A percentile compares a stretch with the other conserved stretches of the same genome.
phyloP scores from a whole-genome alignment of 2,888 invertebrate species.

The Cheilosia scutellata region DNA sequence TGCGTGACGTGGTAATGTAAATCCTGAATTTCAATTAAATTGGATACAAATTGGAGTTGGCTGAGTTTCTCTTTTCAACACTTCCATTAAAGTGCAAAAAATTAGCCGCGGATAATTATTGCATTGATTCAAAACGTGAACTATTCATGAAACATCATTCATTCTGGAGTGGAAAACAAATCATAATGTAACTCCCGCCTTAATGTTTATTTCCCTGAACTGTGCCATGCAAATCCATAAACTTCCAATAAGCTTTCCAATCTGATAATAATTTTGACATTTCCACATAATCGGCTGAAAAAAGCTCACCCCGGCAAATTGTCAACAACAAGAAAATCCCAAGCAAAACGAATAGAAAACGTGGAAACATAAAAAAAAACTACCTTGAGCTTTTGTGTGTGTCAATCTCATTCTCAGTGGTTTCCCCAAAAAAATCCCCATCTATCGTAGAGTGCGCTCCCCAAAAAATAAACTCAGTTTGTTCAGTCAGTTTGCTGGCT shows the following conservation, averaged over 20 bases:
- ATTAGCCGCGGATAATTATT: too few species aligned
- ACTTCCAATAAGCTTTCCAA: background rate
- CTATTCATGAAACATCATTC: too few species aligned
- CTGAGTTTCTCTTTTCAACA: too few species aligned
- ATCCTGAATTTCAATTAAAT: too few species aligned
- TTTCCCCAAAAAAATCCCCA: constrained; percentile 44
- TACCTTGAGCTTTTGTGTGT: constrained; percentile 55
- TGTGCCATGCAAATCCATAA: constrained; percentile 2
- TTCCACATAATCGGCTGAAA: constrained; percentile 15
- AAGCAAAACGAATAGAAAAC: constrained; percentile 36
- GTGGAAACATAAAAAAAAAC: constrained; percentile 8
- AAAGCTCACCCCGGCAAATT: constrained; percentile 69
- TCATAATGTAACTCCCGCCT: constrained; percentile 8
- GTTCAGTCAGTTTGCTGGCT: constrained; percentile 62
- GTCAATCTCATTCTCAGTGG: constrained; percentile 2
- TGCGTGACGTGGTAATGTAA: too few species aligned
- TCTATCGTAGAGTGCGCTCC: constrained; percentile 48
- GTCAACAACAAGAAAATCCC: constrained; percentile 56
- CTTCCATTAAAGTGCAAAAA: too few species aligned
- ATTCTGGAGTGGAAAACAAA: too few species aligned
- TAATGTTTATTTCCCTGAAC: background rate
- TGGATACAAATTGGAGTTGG: too few species aligned
- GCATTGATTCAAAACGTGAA: too few species aligned
- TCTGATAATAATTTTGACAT: constrained; percentile 38
- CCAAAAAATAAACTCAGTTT: constrained; percentile 44